A percentile compares a stretch with the other conserved stretches of the same genome.
phyloP scores from a whole-genome alignment of 1,140 invertebrate genomes.

The Eubasilissa regina region DNA sequence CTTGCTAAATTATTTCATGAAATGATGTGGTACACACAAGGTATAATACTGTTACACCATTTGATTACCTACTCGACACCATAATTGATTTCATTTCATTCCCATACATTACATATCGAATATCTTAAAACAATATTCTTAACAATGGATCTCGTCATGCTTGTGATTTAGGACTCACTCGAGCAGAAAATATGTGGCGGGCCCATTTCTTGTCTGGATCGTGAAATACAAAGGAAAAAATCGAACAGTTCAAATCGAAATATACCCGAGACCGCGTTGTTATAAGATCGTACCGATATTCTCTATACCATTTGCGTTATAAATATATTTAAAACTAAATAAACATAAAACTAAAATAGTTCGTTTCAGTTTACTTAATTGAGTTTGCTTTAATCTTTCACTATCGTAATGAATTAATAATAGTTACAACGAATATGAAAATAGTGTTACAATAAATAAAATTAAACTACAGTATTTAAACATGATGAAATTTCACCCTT shows the following conservation, averaged over 20 bases:
- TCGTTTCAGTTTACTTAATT: too few relatives aligned
- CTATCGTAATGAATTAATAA: too few relatives aligned
- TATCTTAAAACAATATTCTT: conserved; percentile 13
- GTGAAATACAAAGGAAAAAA: not conserved
- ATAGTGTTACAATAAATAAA: too few relatives aligned
- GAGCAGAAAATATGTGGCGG: conserved; percentile 1
- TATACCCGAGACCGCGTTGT: conserved; percentile 19
- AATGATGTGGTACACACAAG: too few relatives aligned
- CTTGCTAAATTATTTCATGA: too few relatives aligned
- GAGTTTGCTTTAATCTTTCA: too few relatives aligned
- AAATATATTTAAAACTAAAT: not conserved
- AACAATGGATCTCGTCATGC: conserved; percentile 36
- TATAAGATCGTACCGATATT: not conserved
- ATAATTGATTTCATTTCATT: conserved; percentile 26
- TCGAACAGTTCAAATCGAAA: conserved; percentile 10
- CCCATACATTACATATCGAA: conserved; percentile 7
- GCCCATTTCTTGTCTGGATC: conserved; percentile 3
- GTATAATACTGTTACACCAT: not conserved
- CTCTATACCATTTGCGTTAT: not conserved
- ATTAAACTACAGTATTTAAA: too few relatives aligned
- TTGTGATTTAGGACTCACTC: conserved; percentile 3
- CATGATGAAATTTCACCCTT: conserved; percentile 54
- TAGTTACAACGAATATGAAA: too few relatives aligned
- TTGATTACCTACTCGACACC: not conserved
- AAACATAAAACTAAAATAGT: not conserved